phyloP scores from a whole-genome alignment of 2,888 invertebrate genomes.

The Campoplex nolae region DNA sequence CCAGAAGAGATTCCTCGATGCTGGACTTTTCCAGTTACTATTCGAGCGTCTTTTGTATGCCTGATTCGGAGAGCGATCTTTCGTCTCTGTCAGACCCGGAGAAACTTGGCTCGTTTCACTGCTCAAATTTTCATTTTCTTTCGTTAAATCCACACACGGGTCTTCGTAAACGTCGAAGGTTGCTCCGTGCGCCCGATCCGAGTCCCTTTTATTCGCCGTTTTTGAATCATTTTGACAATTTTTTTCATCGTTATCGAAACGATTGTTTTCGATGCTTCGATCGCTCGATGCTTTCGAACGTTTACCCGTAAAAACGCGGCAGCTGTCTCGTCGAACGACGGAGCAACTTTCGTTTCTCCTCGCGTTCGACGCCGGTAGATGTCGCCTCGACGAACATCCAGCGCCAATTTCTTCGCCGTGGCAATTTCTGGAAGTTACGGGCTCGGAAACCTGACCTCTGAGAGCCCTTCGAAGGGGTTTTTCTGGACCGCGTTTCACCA shows the following conservation, averaged over 20 bases:
- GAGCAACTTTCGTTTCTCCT: background rate
- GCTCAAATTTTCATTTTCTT: background rate
- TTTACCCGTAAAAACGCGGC: background rate
- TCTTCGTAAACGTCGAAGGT: conserved; percentile 47
- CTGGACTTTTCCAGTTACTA: background rate
- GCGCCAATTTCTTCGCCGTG: background rate
- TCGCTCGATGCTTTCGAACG: background rate
- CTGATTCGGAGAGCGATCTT: background rate
- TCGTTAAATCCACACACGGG: conserved; percentile 19
- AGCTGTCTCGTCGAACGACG: background rate
- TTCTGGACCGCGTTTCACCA: background rate
- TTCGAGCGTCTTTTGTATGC: background rate
- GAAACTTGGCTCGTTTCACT: background rate
- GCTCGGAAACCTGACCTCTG: conserved; percentile 35
- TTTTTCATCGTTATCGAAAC: background rate
- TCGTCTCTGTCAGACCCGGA: background rate
- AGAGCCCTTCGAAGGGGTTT: background rate
- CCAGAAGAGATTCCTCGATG: conserved; percentile 33
- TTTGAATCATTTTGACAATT: background rate
- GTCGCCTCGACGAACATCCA: background rate
- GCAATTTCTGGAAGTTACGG: conserved; percentile 14
- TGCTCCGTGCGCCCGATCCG: background rate
- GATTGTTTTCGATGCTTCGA: background rate
- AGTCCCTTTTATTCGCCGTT: too few species aligned
- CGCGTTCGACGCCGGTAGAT: background rate